phyloP scores from a whole-genome alignment of 2,113 vertebrate species.

The Cnemophilus loriae region DNA sequence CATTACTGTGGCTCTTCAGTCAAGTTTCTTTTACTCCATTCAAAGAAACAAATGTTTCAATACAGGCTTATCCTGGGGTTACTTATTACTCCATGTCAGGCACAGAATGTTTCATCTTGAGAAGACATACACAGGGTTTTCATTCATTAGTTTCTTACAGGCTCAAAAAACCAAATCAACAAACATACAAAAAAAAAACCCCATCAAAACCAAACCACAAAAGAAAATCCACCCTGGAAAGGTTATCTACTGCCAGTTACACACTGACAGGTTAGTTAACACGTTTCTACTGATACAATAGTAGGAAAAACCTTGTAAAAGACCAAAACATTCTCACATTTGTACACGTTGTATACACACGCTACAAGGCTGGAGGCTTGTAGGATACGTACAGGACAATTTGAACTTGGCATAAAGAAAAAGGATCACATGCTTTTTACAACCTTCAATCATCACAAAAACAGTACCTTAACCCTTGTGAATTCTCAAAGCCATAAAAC shows the following conservation, averaged over 20 bases:
- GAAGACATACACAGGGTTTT: neutral
- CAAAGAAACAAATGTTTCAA: neutral
- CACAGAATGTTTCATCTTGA: neutral
- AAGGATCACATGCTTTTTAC: neutral
- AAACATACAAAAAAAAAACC: neutral
- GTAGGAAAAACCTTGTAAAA: constrained; percentile 18
- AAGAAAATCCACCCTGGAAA: neutral
- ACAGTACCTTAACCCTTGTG: neutral
- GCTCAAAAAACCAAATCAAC: neutral
- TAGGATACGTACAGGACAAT: neutral
- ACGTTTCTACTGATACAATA: neutral
- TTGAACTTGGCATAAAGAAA: neutral
- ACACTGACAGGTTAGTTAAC: neutral
- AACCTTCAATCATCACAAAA: neutral
- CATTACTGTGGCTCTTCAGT: neutral
- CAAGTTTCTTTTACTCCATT: neutral
- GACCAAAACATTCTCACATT: neutral
- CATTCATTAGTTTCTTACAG: neutral
- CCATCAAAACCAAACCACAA: neutral
- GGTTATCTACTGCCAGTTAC: neutral
- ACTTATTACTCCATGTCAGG: neutral
- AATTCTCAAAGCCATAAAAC: neutral
- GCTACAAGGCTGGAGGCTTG: neutral
- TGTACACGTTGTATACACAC: neutral
- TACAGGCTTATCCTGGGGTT: neutral